Base-by-base conservation (phyloP, 2,888 invertebrate genomes). In the Keiferia lycopersicella region DNA sequence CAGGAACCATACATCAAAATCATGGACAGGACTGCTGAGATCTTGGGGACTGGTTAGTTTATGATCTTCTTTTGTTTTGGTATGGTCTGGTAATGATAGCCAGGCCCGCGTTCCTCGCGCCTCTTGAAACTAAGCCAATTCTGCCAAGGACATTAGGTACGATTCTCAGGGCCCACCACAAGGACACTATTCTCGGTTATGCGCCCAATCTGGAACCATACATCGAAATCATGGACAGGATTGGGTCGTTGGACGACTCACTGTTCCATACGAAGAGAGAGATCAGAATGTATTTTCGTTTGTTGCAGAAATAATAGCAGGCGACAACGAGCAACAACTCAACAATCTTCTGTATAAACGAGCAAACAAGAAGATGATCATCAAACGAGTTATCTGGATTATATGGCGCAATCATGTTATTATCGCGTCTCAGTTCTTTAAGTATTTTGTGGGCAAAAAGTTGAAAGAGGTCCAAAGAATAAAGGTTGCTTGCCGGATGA, bases 341-440 rank as follows among this genome's bases (percentile, higher is more conserved):
- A 85, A 87, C 67, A 73, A 73, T 14, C 69, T 76, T 20, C 69
- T 89, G n/a, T 83, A 84, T 66, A 67, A 73, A 3, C 67, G 65
- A 1, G 77, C 82, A 0, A 69, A 65, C 14, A 80, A 74, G 0
- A 69, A 69, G 0, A 66, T 75, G 0, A 69, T 81, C 1, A 71
- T 65, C 0, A 67, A 70, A 1, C 79, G 85, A 0, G 77, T 88
- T 0, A 82, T 86, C 63, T 89, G 88, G 88, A 69, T 89, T 16
- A 72, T 88, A 26, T 89, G 85, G 82, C 73, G 78, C 41, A 71
- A 76, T 8, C 72, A 67, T 73, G 88, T 87, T 16, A 30, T 7
- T n/a, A n/a, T n/a, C n/a, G n/a, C n/a, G n/a, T n/a, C n/a, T n/a
- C n/a, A n/a, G n/a, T n/a, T n/a, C n/a, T 56, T 2, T 56, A 14